Percentiles rank a stretch among this genome's conserved stretches.
phyloP scores from a whole-genome alignment of 2,888 invertebrate genomes.

The Nomada lathburiana region DNA sequence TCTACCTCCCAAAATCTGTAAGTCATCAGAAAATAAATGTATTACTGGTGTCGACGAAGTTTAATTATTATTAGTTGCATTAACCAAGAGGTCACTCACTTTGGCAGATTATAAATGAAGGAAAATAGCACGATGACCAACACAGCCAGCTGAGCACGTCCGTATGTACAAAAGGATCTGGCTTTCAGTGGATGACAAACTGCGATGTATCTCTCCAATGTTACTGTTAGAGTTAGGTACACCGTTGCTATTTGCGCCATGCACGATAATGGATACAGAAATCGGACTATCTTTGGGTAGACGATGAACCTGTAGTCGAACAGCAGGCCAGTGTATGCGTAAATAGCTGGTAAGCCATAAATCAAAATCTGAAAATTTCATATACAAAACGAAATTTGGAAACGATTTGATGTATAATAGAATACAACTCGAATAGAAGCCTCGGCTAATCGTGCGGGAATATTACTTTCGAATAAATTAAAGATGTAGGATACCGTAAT shows the following conservation, averaged over 20 bases:
- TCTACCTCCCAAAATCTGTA: conserved; percentile 89
- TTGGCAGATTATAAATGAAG: conserved; percentile 93
- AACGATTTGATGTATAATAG: too few relatives aligned
- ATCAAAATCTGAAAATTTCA: conserved; percentile 85
- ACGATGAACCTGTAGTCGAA: conserved; percentile 92
- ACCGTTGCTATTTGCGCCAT: conserved; percentile 97
- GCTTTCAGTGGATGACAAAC: conserved; percentile 96
- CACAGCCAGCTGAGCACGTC: conserved; percentile 93
- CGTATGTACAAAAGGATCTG: conserved; percentile 95
- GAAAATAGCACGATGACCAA: conserved; percentile 92
- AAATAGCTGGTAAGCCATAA: conserved; percentile 94
- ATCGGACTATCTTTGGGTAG: conserved; percentile 92
- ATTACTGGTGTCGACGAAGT: neutral
- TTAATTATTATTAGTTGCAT: neutral
- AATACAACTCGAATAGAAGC: too few relatives aligned
- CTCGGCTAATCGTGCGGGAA: too few relatives aligned
- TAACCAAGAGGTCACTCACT: conserved; percentile 73
- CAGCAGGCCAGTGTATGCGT: conserved; percentile 91
- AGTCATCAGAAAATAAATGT: neutral
- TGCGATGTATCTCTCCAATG: conserved; percentile 97
- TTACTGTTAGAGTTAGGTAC: conserved; percentile 95
- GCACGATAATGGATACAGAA: conserved; percentile 93
- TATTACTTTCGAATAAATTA: neutral
- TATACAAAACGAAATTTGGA: too few relatives aligned
- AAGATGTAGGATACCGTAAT: neutral